These are phyloP conservation scores for Cactoblastis cactorum DNA, from an alignment of 2,888 invertebrate genomes.

Conservation along the genomic window DNA sequence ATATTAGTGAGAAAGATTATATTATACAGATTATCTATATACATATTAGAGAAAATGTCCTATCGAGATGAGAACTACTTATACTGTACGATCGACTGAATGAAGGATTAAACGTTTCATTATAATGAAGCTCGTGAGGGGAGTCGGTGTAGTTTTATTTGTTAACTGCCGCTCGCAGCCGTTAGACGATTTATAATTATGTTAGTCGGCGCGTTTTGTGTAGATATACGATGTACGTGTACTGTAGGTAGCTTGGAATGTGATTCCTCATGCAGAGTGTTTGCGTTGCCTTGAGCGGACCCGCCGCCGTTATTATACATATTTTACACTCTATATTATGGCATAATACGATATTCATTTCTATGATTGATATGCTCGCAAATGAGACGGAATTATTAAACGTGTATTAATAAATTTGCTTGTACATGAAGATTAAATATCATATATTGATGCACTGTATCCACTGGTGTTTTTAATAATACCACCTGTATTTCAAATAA, in stretches of 20 bases:
- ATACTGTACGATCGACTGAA: slow-evolving; percentile 71
- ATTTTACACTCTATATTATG: slow-evolving; percentile 73
- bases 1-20: slow-evolving; percentile 79
- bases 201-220: slow-evolving; percentile 42
- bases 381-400: slow-evolving; percentile 58
- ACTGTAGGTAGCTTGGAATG: slow-evolving; percentile 64
- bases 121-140: slow-evolving; percentile 61
- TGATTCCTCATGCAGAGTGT: slow-evolving; percentile 62
- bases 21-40: slow-evolving; percentile 79
- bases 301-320: slow-evolving; percentile 54
- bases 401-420: slow-evolving; percentile 84
- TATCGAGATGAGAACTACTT: slow-evolving; percentile 69
- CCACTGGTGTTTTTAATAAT: slow-evolving; percentile 75
- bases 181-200: slow-evolving; percentile 53
- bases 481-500: slow-evolving; percentile 62
- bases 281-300: slow-evolving; percentile 57
- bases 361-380: slow-evolving; percentile 55
- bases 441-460: slow-evolving; percentile 87
- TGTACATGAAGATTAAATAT: slow-evolving; percentile 88
- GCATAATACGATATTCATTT: slow-evolving; percentile 77
- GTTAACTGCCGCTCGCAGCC: slow-evolving; percentile 42
- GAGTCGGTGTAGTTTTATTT: slow-evolving; percentile 64
- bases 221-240: slow-evolving; percentile 41
- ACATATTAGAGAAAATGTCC: slow-evolving; percentile 75
- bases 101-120: slow-evolving; percentile 67